phyloP scores from a whole-genome alignment of 2,888 invertebrate species.

The Tetrapedia diversipes region DNA sequence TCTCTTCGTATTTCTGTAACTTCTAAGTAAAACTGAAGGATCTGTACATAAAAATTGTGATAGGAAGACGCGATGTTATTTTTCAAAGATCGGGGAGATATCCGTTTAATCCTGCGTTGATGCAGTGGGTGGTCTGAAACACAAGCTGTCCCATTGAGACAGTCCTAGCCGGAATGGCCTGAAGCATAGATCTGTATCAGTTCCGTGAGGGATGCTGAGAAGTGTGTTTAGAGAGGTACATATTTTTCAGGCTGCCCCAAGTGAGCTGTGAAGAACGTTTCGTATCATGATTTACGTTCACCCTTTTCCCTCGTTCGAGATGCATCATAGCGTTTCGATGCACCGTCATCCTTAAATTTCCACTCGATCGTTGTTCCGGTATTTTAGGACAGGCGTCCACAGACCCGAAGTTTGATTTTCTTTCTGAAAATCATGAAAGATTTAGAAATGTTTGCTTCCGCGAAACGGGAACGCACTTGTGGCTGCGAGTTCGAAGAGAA shows the following conservation, averaged over 20 bases:
- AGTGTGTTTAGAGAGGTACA: conserved; percentile 7
- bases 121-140: conserved; percentile 26
- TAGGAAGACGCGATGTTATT: background rate
- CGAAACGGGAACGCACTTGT: background rate
- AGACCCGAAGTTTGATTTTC: background rate
- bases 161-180: conserved; percentile 13
- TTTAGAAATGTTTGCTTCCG: background rate
- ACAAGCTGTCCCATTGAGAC: conserved; percentile 15
- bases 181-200: conserved; percentile 32
- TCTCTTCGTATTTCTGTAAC: no score
- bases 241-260: conserved; percentile 15
- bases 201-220: conserved; percentile 19
- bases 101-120: conserved; percentile 1
- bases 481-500: background rate
- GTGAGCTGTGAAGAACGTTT: conserved; percentile 7
- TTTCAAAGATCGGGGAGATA: background rate
- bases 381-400: background rate
- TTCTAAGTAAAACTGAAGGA: no score
- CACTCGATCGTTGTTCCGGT: background rate
- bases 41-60: no score
- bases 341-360: background rate
- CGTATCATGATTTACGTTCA: background rate
- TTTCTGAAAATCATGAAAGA: background rate
- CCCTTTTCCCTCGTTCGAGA: background rate
- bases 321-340: background rate